phyloP scores from a whole-genome alignment of 2,113 vertebrate genomes.

The Ameiurus melas region DNA sequence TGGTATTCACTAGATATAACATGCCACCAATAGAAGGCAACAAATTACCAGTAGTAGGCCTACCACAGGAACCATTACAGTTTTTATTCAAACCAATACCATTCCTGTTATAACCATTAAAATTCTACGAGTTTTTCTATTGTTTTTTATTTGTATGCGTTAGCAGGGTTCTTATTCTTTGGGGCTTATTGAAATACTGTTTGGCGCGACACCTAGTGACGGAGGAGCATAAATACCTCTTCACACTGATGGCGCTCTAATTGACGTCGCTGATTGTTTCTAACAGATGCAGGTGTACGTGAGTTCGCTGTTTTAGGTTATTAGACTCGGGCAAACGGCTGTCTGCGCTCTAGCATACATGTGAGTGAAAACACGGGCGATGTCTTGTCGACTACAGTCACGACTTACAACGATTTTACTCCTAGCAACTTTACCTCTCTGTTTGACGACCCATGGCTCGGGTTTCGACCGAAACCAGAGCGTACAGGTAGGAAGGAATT shows the following conservation, averaged over 20 bases:
- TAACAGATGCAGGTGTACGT: not conserved
- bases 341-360: not conserved
- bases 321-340: conserved; percentile 45
- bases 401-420: conserved; percentile 47
- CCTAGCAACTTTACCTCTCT: conserved; percentile 12
- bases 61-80: too few relatives aligned
- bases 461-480: conserved; percentile 32
- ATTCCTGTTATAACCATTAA: too few relatives aligned
- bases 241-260: conserved; percentile 5
- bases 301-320: conserved; percentile 2
- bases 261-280: not conserved
- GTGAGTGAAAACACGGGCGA: conserved; percentile 51
- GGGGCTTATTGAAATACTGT: not conserved
- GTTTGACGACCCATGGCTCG: conserved; percentile 34
- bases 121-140: too few relatives aligned
- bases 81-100: too few relatives aligned
- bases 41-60: too few relatives aligned
- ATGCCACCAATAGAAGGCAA: too few relatives aligned
- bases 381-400: conserved; percentile 61
- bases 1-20: too few relatives aligned
- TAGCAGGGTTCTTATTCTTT: not conserved
- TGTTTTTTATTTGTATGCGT: too few relatives aligned
- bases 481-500: not conserved
- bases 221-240: not conserved
- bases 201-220: conserved; percentile 35